These are phyloP conservation scores for Spinus pinus DNA, from an alignment of 2,797 vertebrate species.

Conservation along the genomic window DNA sequence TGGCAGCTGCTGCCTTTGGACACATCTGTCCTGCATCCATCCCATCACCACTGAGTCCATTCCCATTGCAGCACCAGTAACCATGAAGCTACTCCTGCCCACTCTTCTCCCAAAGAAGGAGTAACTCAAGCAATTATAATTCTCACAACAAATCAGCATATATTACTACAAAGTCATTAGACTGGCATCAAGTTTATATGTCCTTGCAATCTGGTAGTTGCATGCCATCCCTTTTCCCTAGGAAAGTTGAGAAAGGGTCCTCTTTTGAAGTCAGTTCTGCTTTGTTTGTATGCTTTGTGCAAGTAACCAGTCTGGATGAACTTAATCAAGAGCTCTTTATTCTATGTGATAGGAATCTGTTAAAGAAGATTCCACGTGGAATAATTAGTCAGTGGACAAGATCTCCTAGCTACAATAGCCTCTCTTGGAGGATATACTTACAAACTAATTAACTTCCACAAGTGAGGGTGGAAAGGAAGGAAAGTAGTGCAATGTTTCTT, in stretches of 20 bases:
- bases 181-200: background rate
- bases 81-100: too few relatives aligned
- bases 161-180: background rate
- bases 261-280: background rate
- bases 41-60: accelerated
- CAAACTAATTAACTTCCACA: background rate
- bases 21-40: background rate
- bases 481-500: background rate
- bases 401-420: background rate
- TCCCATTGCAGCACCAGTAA: background rate
- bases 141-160: background rate
- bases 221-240: background rate
- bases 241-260: background rate
- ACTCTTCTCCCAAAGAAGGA: too few relatives aligned
- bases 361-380: background rate
- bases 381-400: background rate
- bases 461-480: background rate
- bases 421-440: background rate
- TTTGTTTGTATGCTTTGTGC: background rate
- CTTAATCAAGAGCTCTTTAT: background rate
- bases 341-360: background rate
- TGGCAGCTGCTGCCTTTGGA: background rate
- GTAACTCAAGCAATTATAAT: too few relatives aligned
- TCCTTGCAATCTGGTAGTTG: background rate
- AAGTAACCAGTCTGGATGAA: background rate